Base-by-base conservation (phyloP, 23 tunicate genomes). In the Clavelina lepadiformis region DNA sequence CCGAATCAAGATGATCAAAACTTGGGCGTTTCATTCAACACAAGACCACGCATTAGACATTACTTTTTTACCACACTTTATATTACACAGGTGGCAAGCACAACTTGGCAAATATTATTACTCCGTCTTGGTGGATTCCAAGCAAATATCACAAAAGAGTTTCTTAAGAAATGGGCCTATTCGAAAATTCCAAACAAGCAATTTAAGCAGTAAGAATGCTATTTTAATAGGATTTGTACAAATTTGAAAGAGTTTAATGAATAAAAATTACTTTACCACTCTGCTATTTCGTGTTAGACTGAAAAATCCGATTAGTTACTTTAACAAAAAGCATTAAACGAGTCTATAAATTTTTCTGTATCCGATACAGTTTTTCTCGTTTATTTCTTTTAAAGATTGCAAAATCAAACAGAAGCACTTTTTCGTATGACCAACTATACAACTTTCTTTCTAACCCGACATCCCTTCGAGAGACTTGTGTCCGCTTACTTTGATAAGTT, bases 401-500 rank as follows among this genome's bases (percentile, higher is more conserved):
- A 58, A 49, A 54, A 21, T 26, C 58, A 55, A 15, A 76, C 46
- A 28, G 81, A 74, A 18, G 60, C 68, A 1, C 22, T 67, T 31
- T 30, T 28, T 5, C 56, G 71, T n/a, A 35, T 75, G 51, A 63
- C 26, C 20, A 49, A 49, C 0, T 70, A 77, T 56, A 78, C 76
- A 31, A 71, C 83, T 31, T 86, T 86, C 46, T 46, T 78, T 51
- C 44, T 79, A 1, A 78, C 80, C 0, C 68, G 95, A 0, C 95
- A 86, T 57, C 95, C 95, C 27, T 78, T 78, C 50, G 69, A 72
- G 35, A 46, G 95, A 47, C 75, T 86, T 22, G 95, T 86, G 0
- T 86, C 95, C 0, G 95, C 95, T 0, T 86, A 67, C 53, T 56
- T 46, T 0, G 80, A 77, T 70, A 86, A 86, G 61, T 64, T 86